Evolutionary conservation across 2,113 vertebrate species (phyloP).

Genomic region (Jacana jacana): DNA sequence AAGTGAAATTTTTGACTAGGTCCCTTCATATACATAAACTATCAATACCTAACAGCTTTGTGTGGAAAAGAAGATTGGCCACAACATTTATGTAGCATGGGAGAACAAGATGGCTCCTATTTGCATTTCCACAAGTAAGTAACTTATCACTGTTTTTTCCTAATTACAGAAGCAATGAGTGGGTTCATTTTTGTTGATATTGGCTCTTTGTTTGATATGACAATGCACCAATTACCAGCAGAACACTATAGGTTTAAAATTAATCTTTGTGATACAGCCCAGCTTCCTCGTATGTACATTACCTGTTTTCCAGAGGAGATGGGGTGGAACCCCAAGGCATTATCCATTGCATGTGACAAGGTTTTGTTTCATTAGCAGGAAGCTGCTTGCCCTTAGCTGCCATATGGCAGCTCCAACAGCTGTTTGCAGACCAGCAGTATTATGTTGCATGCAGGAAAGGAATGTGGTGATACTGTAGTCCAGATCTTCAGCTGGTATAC

Average conservation of each 20-base stretch:
- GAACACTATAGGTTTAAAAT: neutral
- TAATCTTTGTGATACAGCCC: neutral
- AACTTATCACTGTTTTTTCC: neutral
- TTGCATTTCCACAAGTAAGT: neutral
- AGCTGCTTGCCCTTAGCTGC: neutral
- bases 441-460: neutral
- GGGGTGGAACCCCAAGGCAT: neutral
- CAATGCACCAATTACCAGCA: neutral
- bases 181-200: neutral
- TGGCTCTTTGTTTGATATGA: neutral
- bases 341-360: neutral
- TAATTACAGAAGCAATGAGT: neutral
- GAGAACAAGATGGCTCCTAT: neutral
- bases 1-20: neutral
- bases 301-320: neutral
- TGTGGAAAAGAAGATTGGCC: neutral
- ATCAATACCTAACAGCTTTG: neutral
- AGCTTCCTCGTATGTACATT: neutral
- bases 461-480: neutral
- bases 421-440: conserved; percentile 14
- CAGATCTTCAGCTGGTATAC: conserved; percentile 30
- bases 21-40: neutral
- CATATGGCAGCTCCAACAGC: conserved; percentile 14
- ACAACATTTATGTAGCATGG: neutral
- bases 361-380: neutral